phyloP scores from a whole-genome alignment of 2,797 vertebrate species.

The Helicolenus hilgendorfi region DNA sequence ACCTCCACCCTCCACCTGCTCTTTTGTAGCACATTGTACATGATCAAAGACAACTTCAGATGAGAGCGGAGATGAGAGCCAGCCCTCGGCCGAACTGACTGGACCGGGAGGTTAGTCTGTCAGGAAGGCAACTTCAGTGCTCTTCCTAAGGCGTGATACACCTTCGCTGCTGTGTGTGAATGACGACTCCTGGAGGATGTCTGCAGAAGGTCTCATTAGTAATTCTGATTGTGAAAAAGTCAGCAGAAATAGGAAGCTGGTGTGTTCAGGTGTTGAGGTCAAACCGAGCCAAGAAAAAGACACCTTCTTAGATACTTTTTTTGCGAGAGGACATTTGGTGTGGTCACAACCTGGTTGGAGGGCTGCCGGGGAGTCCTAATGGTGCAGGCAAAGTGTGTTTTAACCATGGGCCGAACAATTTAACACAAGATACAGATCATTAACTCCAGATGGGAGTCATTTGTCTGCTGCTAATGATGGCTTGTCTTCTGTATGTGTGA shows the following conservation, averaged over 20 bases:
- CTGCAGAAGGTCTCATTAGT: constrained; percentile 12
- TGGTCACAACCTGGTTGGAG: neutral
- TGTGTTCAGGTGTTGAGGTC: neutral
- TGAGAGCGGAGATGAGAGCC: constrained; percentile 50
- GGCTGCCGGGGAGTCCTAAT: constrained; percentile 16
- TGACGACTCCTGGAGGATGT: constrained; percentile 6
- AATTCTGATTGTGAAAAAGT: constrained; percentile 12
- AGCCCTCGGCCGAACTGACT: constrained; percentile 26
- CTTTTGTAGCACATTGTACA: constrained; percentile 48
- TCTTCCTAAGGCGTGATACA: neutral
- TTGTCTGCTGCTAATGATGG: constrained; percentile 71
- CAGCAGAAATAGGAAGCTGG: constrained; percentile 3
- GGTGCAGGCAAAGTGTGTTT: constrained; percentile 56
- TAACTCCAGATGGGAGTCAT: constrained; percentile 67
- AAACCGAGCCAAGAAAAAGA: neutral
- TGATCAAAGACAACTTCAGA: constrained; percentile 72
- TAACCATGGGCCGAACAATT: constrained; percentile 65
- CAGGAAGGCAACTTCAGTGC: constrained; percentile 28
- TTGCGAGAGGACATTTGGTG: neutral
- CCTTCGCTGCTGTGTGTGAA: constrained; percentile 4
- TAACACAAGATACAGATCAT: constrained; percentile 70
- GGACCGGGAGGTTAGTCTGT: constrained; percentile 44
- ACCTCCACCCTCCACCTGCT: constrained; percentile 33
- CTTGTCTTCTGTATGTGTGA: constrained; percentile 51
- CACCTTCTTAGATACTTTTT: neutral